Base-by-base conservation (phyloP, 2,888 invertebrate genomes). In the Papilio protenor region DNA sequence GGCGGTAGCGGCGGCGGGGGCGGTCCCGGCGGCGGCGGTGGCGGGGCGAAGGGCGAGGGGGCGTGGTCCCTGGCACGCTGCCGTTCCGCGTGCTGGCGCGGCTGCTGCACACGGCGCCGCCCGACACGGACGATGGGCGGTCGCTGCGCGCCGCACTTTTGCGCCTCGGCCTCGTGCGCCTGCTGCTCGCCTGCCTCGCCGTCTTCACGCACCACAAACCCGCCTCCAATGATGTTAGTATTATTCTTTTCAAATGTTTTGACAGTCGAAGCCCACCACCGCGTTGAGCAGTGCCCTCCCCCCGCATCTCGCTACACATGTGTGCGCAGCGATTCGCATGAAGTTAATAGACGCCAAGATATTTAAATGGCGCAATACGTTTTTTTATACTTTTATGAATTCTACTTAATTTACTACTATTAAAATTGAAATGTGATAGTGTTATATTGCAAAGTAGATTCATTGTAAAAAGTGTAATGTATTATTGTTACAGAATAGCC, bases 171-270 rank as follows among this genome's bases (percentile, higher is more conserved):
- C 98, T 98, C 55, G 96, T 98, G 84, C 96, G 98, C 83, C 96
- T 99, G 75, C 95, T 99, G 83, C 95, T 99, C 61, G 97, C 97
- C 75, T 98, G 98, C 86, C 95, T 99, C 77, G 97, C 98, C 1
- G 97, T 98, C 59, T 98, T 99, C 89, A 98, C 98, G 11, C 98
- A 98, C 88, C 97, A 97, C 86, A 95, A 96, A 0, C 96, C 96
- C 76, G 92, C 94, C 73, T 92, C 88, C 86, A 92, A 81, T 83
- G 95, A 84, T 83, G 92, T 76, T 86, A 84, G 81, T 81, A 77
- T 27, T 47, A 27, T 45, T 14, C 2, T 21, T n/a, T 14, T 1
- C 12, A 40, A 40, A 40, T 47, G 16, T 21, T 16, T 45, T 21
- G 40, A 8, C 8, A 8, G 40, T 40, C 40, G 5, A 40, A 8